Evolutionary conservation across 1,140 invertebrate species (phyloP), one percentile per base, ranked within the genome.

Genomic region (Cardiocondyla obscurior): DNA sequence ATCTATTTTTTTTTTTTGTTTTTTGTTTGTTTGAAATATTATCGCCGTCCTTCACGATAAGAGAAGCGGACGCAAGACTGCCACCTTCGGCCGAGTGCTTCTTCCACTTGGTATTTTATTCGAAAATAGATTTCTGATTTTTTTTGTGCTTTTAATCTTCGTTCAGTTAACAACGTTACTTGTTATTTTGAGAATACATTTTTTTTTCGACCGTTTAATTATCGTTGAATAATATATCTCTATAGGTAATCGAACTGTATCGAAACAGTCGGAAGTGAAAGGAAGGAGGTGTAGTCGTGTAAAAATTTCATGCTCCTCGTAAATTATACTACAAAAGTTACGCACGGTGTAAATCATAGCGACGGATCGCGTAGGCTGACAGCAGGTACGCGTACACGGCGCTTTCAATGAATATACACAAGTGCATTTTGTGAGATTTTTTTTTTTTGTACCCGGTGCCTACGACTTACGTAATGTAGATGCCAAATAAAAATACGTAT

Each of bases 291-390:
- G 39, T 7, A 22, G 55, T 19, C 22, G 46, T 36, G 25, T 44
- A 33, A 39, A 69, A 25, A 69, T n/a, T 79, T 67, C 53, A n/a
- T n/a, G n/a, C n/a, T 69, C 16, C 64, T 82, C 69, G 83, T 60
- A 85, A n/a, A n/a, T n/a, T n/a, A n/a, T n/a, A n/a, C n/a, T n/a
- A n/a, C n/a, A n/a, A 10, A 64, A 87, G 72, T 86, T 74, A 58
- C 73, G 81, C 67, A 58, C 73, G 81, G 49, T 87, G 55, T 87
- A 87, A 87, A 87, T 87, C 86, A 86, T 87, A 83, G 70, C 81
- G 79, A 72, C 65, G 81, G 28, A 79, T 86, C 64, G 81, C 85
- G 86, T 86, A 82, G 86, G 86, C 58, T 67, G 81, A 64, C 65
- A 42, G 55, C 69, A 57, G 53, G 28, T 69, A 85, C 72, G 55